These are phyloP conservation scores for Actias luna DNA, from an alignment of 2,888 invertebrate species.

Conservation along the genomic window DNA sequence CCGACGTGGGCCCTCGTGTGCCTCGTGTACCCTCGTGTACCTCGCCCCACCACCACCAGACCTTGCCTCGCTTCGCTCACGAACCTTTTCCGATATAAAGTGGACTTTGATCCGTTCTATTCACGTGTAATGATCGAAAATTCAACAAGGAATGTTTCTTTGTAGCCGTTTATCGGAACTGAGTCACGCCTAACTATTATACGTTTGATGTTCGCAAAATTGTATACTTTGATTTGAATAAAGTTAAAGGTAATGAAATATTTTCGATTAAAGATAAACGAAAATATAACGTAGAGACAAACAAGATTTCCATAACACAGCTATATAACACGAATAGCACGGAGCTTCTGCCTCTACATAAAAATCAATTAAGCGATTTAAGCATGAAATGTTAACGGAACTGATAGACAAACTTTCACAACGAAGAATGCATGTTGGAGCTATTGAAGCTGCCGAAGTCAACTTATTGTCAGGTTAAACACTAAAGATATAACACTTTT, in stretches of 20 bases:
- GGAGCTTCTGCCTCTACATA: no score
- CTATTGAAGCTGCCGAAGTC: no score
- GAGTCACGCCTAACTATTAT: neutral
- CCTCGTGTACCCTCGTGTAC: neutral
- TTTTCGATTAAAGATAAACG: neutral
- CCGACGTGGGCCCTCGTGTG: conserved; percentile 13
- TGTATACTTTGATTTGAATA: neutral
- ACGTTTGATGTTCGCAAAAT: neutral
- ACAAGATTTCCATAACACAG: neutral
- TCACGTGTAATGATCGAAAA: neutral
- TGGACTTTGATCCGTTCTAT: conserved; percentile 1
- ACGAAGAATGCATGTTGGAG: no score
- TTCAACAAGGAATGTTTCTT: conserved; percentile 1
- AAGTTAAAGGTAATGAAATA: neutral
- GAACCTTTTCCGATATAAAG: neutral
- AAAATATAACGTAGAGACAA: neutral
- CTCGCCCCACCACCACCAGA: neutral
- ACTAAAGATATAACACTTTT: no score
- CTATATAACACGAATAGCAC: no score
- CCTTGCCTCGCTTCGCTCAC: neutral
- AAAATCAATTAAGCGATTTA: no score
- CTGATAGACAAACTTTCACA: no score
- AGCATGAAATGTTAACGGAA: no score
- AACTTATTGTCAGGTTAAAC: no score
- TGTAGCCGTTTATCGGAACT: neutral